A percentile compares a stretch with the other conserved stretches of the same genome.
These are phyloP conservation scores for Saturnia pavonia DNA, from an alignment of 2,888 invertebrate genomes.

Conservation along the genomic window DNA sequence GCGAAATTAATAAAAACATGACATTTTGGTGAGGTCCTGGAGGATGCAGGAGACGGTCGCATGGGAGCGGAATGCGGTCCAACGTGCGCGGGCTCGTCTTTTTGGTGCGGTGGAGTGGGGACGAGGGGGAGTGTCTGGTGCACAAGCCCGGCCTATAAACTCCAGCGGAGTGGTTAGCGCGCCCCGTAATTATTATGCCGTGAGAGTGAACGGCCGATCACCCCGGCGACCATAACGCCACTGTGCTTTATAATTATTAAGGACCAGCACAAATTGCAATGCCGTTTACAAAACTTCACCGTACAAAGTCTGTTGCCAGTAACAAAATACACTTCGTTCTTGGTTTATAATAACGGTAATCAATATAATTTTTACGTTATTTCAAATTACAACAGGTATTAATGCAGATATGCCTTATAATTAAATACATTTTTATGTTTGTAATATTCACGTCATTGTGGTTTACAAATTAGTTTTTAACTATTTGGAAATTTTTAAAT, in stretches of 20 bases:
- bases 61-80: slow-evolving; percentile 82
- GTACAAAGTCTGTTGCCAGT: not conserved
- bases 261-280: slow-evolving; percentile 47
- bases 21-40: slow-evolving; percentile 74
- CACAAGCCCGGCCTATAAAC: slow-evolving; percentile 68
- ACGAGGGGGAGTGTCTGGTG: slow-evolving; percentile 36
- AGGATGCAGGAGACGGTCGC: slow-evolving; percentile 72
- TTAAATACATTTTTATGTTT: no score
- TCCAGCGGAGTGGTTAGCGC: slow-evolving; percentile 54
- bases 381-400: no score
- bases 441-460: no score
- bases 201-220: slow-evolving; percentile 65
- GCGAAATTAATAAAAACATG: slow-evolving; percentile 66
- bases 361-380: not conserved
- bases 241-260: slow-evolving; percentile 31
- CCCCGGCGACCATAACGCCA: slow-evolving; percentile 58
- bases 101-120: slow-evolving; percentile 32
- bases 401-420: no score
- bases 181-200: slow-evolving; percentile 53
- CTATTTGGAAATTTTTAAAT: no score
- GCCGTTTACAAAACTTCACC: slow-evolving; percentile 19
- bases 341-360: not conserved
- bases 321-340: not conserved
- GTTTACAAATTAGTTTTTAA: no score
- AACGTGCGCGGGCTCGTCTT: slow-evolving; percentile 45